Evolutionary conservation across 2,888 invertebrate genomes (phyloP).

Genomic region (Ochropleura plecta): DNA sequence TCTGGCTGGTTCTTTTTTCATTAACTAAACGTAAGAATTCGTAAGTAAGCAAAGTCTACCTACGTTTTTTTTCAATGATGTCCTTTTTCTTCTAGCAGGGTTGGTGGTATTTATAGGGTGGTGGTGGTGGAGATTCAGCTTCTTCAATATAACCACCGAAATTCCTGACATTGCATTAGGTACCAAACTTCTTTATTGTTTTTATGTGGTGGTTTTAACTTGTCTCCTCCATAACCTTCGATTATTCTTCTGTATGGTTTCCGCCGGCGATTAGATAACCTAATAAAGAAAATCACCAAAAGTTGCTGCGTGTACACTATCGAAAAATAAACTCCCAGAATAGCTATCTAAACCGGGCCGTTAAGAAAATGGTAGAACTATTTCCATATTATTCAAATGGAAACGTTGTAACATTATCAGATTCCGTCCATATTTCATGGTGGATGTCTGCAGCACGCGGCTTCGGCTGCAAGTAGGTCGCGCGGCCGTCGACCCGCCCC

Average conservation of each 20-base stretch:
- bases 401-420: constrained; percentile 59
- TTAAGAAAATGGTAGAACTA: constrained; percentile 46
- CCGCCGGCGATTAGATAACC: not conserved
- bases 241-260: not conserved
- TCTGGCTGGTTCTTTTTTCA: not conserved
- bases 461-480: constrained; percentile 72
- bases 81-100: not conserved
- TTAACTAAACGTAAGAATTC: not conserved
- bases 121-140: not conserved
- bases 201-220: not conserved
- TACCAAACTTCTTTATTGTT: too few species aligned
- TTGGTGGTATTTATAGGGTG: not conserved
- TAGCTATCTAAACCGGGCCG: constrained; percentile 13
- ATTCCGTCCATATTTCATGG: constrained; percentile 65
- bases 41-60: not conserved
- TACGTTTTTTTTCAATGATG: not conserved
- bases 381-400: constrained; percentile 62
- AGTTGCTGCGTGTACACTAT: not conserved
- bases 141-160: not conserved
- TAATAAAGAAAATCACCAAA: constrained; percentile 5
- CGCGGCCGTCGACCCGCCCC: constrained; percentile 69
- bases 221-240: not conserved
- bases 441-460: constrained; percentile 65
- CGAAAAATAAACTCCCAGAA: constrained; percentile 31
- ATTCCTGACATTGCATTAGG: not conserved